Percentiles rank a stretch among this genome's conserved stretches.
phyloP scores from a whole-genome alignment of 2,797 vertebrate genomes.

The Scleropages formosus region DNA sequence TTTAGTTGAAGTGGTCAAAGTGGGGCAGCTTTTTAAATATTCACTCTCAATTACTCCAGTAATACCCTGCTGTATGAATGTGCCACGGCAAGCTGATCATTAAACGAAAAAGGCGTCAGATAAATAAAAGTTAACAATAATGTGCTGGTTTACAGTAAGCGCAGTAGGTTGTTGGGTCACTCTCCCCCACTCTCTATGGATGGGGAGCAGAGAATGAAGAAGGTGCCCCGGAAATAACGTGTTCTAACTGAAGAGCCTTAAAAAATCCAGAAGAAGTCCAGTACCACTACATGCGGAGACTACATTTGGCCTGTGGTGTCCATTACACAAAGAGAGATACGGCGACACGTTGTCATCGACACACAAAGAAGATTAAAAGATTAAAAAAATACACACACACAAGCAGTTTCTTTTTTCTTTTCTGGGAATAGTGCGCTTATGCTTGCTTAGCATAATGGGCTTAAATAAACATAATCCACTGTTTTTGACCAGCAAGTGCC shows the following conservation, averaged over 20 bases:
- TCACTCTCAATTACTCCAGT: too few relatives aligned
- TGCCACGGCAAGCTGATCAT: too few relatives aligned
- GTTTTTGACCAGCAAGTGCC: constrained; percentile 43
- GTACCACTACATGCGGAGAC: too few relatives aligned
- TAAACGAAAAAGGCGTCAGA: too few relatives aligned
- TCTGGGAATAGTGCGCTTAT: constrained; percentile 37
- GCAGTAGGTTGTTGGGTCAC: too few relatives aligned
- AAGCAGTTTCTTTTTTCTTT: constrained; percentile 39
- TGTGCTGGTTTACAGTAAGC: too few relatives aligned
- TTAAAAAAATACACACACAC: constrained; percentile 33
- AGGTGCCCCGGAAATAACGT: constrained; percentile 46
- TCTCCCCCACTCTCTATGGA: constrained; percentile 37
- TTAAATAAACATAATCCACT: constrained; percentile 41
- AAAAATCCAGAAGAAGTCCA: constrained; percentile 38
- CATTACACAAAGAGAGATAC: constrained; percentile 44
- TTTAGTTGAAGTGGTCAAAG: too few relatives aligned
- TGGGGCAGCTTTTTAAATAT: too few relatives aligned
- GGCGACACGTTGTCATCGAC: constrained; percentile 40
- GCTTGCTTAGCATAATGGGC: constrained; percentile 40
- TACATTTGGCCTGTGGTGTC: too few relatives aligned
- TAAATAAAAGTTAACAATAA: too few relatives aligned
- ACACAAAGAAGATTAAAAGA: constrained; percentile 41
- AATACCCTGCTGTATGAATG: too few relatives aligned
- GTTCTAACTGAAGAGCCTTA: constrained; percentile 35
- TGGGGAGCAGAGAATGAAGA: constrained; percentile 44